Percentiles rank a stretch among this genome's conserved stretches.
Evolutionary conservation across 1,140 invertebrate genomes (phyloP).

Genomic region (Drosophila teissieri): DNA sequence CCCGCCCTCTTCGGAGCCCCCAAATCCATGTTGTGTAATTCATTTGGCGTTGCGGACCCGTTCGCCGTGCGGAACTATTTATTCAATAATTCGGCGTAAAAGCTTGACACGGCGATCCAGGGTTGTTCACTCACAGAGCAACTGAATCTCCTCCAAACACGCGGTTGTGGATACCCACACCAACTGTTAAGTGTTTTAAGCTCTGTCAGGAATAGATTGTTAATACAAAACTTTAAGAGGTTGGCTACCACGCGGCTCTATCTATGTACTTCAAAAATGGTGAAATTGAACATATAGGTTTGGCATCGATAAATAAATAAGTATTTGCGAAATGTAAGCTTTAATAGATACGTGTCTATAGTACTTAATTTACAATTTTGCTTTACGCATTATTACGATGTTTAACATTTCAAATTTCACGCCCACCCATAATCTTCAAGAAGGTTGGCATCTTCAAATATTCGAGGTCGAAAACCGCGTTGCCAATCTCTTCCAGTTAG

Average conservation of each 20-base stretch:
- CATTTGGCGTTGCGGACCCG: constrained; percentile 55
- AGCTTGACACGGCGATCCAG: constrained; percentile 83
- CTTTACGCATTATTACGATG: too few relatives aligned
- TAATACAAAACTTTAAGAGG: not conserved
- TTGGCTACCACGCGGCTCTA: too few relatives aligned
- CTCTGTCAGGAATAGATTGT: not conserved
- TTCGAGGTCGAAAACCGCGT: not conserved
- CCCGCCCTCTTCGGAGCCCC: not conserved
- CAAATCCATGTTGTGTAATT: constrained; percentile 63
- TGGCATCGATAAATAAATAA: too few relatives aligned
- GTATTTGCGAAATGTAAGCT: too few relatives aligned
- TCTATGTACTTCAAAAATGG: too few relatives aligned
- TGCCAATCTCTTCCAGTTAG: not conserved
- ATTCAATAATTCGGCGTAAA: constrained; percentile 73
- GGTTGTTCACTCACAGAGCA: not conserved
- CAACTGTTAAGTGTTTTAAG: not conserved
- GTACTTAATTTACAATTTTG: too few relatives aligned
- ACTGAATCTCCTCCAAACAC: not conserved
- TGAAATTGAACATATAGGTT: too few relatives aligned
- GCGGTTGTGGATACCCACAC: not conserved
- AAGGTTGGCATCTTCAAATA: not conserved
- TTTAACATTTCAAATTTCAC: not conserved
- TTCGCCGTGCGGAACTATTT: constrained; percentile 75
- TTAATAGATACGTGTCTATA: too few relatives aligned
- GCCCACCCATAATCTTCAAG: not conserved